Base-by-base conservation (phyloP, 2,888 invertebrate genomes). In the Polymixis flavicincta region DNA sequence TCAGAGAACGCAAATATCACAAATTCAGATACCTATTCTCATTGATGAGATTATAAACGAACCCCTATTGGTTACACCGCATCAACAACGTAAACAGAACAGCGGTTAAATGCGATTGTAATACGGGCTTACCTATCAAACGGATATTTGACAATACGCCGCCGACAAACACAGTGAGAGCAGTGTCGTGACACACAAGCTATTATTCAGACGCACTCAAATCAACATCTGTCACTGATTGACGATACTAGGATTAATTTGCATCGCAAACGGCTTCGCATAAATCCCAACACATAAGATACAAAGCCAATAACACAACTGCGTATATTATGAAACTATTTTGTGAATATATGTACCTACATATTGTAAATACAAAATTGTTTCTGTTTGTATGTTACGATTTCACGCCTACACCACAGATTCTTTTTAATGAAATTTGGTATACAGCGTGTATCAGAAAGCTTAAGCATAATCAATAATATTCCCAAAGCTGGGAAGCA, bases 191-290 rank as follows among this genome's bases (percentile, higher is more conserved):
- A 81, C 85, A 84, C 74, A 66, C 82, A 45, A 81, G 85, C 90
- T 89, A 93, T 93, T 92, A 94, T 92, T 93, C 92, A 92, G 90
- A 92, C 91, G 90, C 87, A 87, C 89, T 89, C 89, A 91, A 92
- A 93, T 92, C 92, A 92, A 91, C 94, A 93, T 93, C 92, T 92
- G 93, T 92, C 91, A 89, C 89, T 89, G 92, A 92, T 92, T 90
- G 91, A 90, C 91, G 89, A 91, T 93, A 91, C 89, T 76, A 80
- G 89, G 89, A 92, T 92, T 90, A 89, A 94, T 95, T 94, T 94
- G 92, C 93, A 94, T 94, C 84, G 88, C 88, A 88, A 91, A 91
- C 90, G 82, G 92, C 89, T 92, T 92, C 91, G 90, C 91, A 92
- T 93, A 92, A 93, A 93, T 92, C 88, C 87, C 76, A 85, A 83